Conservation (phyloP, 2,797 vertebrate species). For the Sebastes iracundus region DNA sequence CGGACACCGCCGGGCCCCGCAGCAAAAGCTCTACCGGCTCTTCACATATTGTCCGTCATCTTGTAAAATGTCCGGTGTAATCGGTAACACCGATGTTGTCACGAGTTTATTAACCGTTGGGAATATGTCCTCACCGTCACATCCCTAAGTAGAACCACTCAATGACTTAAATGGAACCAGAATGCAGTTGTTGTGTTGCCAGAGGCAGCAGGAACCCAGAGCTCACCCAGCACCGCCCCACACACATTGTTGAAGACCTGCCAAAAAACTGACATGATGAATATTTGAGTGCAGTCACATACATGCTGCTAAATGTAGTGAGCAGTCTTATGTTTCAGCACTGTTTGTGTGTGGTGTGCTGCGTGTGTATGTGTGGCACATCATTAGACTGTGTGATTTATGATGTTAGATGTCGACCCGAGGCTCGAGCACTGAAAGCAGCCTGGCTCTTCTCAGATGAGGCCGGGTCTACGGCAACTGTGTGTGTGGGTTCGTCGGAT, state of each 20-base stretch:
- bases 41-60: no score
- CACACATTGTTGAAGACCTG: background rate
- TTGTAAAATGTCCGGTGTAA: no score
- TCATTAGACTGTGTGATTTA: slow-evolving; percentile 15
- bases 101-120: no score
- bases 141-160: background rate
- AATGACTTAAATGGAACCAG: background rate
- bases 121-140: no score
- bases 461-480: background rate
- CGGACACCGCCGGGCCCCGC: no score
- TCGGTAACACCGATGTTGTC: no score
- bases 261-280: background rate
- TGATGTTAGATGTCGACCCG: background rate
- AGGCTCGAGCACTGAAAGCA: background rate
- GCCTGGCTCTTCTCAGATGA: slow-evolving; percentile 3
- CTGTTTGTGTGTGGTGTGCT: background rate
- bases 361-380: background rate
- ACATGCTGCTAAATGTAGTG: background rate
- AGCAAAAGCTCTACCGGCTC: no score
- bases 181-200: background rate
- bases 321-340: background rate
- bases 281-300: background rate
- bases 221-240: background rate
- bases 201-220: background rate
- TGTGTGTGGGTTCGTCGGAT: background rate